These are phyloP conservation scores for Eretmocerus hayati DNA, from an alignment of 2,888 invertebrate genomes.

Conservation along the genomic window DNA sequence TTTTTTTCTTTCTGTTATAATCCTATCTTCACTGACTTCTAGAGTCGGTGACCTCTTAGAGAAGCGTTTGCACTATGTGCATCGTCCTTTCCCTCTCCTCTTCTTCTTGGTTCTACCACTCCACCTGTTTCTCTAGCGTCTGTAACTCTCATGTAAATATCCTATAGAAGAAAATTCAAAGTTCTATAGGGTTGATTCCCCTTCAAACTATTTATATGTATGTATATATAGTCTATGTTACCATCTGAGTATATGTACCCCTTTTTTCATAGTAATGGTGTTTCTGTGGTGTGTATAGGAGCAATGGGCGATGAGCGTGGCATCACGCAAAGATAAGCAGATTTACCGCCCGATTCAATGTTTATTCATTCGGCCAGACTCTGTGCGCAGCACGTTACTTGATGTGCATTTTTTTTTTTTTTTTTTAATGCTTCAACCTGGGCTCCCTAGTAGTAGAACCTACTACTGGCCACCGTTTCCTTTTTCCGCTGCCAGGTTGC, in stretches of 20 bases:
- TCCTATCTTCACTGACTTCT: slow-evolving; percentile 46
- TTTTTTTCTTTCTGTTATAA: too few species aligned
- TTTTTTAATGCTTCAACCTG: too few species aligned
- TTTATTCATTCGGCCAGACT: slow-evolving; percentile 16
- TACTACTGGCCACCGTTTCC: slow-evolving; percentile 18
- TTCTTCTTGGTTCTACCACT: too few species aligned
- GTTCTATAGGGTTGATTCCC: too few species aligned
- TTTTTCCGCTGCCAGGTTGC: neutral
- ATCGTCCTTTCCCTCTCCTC: too few species aligned
- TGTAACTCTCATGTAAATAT: too few species aligned
- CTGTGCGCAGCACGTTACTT: neutral
- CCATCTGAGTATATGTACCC: too few species aligned
- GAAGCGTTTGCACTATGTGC: slow-evolving; percentile 28
- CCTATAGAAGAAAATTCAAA: too few species aligned
- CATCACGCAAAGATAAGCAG: slow-evolving; percentile 18
- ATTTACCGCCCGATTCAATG: slow-evolving; percentile 23
- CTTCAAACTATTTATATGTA: too few species aligned
- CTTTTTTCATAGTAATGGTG: too few species aligned
- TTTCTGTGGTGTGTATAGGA: slow-evolving; percentile 45
- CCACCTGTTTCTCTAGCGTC: too few species aligned
- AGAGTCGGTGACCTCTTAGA: slow-evolving; percentile 44
- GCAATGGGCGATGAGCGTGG: neutral
- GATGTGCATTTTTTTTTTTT: neutral
- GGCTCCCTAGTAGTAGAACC: slow-evolving; percentile 15
- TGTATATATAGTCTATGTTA: too few species aligned